phyloP scores from a whole-genome alignment of 2,888 invertebrate genomes.

The Bellardia pandia region DNA sequence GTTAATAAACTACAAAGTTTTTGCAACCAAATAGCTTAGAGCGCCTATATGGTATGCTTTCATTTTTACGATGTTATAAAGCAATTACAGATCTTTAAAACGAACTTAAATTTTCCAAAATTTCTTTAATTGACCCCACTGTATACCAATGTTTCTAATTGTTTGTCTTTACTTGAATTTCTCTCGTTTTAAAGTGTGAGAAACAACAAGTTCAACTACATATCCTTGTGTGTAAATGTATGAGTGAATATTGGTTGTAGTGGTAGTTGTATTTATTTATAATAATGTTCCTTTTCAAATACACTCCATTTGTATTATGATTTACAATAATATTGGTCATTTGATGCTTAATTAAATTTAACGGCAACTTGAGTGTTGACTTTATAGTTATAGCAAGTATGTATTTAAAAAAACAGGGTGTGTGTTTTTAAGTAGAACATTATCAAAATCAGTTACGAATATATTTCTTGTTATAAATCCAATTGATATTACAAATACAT shows the following conservation, averaged over 20 bases:
- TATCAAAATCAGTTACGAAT: not conserved
- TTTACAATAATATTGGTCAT: slow-evolving; percentile 79
- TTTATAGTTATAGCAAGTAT: slow-evolving; percentile 49
- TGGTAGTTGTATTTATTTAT: not conserved
- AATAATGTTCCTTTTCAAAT: slow-evolving; percentile 59
- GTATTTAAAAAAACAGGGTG: not conserved
- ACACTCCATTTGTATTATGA: slow-evolving; percentile 81
- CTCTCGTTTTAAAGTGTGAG: slow-evolving; percentile 77
- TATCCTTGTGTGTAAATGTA: too few species aligned
- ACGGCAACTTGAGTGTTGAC: slow-evolving; percentile 78
- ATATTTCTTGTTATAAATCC: slow-evolving; percentile 21
- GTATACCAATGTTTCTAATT: slow-evolving; percentile 5
- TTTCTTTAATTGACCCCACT: slow-evolving; percentile 6
- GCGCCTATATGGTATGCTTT: too few species aligned
- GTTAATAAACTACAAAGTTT: too few species aligned
- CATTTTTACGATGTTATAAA: too few species aligned
- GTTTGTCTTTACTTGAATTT: slow-evolving; percentile 5
- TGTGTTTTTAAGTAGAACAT: slow-evolving; percentile 33
- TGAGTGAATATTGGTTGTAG: not conserved
- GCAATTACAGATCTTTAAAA: too few species aligned
- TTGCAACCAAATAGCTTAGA: too few species aligned
- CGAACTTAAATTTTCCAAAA: too few species aligned
- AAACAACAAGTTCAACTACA: slow-evolving; percentile 6
- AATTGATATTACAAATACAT: slow-evolving; percentile 32
- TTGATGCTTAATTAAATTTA: slow-evolving; percentile 83